Percentiles rank a stretch among this genome's conserved stretches.
phyloP scores from a whole-genome alignment of 2,888 invertebrate species.

The Phlogophora meticulosa region DNA sequence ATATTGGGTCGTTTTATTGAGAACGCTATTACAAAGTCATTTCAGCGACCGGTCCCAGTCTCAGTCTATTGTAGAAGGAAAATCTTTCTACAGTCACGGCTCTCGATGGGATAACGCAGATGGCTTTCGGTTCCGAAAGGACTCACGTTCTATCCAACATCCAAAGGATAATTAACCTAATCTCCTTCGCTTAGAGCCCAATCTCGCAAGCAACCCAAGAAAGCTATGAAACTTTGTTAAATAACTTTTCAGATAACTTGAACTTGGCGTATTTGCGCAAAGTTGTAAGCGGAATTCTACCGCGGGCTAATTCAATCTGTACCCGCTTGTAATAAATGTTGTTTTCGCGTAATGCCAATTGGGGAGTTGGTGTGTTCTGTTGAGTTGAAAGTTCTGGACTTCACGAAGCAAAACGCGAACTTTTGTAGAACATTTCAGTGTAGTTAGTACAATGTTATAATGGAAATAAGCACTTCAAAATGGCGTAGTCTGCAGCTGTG shows the following conservation, averaged over 20 bases:
- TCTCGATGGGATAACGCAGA: constrained; percentile 91
- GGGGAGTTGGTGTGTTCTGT: constrained; percentile 85
- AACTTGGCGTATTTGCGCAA: constrained; percentile 89
- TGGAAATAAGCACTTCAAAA: constrained; percentile 91
- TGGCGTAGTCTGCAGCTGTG: constrained; percentile 89
- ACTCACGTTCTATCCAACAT: constrained; percentile 73
- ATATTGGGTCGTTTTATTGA: constrained; percentile 87
- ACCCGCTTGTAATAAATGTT: constrained; percentile 90
- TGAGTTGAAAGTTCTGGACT: constrained; percentile 89
- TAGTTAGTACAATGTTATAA: constrained; percentile 92
- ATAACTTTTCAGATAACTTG: constrained; percentile 92
- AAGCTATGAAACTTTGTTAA: constrained; percentile 92
- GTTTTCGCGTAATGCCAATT: constrained; percentile 90
- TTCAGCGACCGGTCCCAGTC: constrained; percentile 86
- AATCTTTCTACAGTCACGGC: constrained; percentile 91
- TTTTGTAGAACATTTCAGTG: constrained; percentile 91
- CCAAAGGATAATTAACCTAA: constrained; percentile 85
- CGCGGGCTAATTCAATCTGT: constrained; percentile 90
- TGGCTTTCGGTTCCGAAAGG: constrained; percentile 76
- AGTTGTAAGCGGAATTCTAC: constrained; percentile 89
- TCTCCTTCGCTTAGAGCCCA: constrained; percentile 80
- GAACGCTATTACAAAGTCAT: constrained; percentile 89
- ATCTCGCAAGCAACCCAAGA: constrained; percentile 84
- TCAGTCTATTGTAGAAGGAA: constrained; percentile 90
- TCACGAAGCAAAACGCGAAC: constrained; percentile 91